A percentile compares a stretch with the other conserved stretches of the same genome.
Evolutionary conservation across 1,140 invertebrate species (phyloP).

Genomic region (Brachionus rotundiformis): DNA sequence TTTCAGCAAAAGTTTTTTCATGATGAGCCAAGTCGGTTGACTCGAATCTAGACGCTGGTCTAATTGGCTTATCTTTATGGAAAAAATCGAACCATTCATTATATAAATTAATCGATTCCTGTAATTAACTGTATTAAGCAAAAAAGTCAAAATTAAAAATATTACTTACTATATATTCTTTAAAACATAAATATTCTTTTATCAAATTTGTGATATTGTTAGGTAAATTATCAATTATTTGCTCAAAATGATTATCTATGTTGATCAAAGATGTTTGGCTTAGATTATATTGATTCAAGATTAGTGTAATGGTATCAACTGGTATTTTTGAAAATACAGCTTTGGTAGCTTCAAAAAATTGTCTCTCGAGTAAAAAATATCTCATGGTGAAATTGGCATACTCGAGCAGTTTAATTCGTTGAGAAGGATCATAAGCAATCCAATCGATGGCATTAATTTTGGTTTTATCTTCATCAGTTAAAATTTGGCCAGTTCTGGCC

Average conservation of each 20-base stretch:
- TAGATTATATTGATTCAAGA: slow-evolving; percentile 31
- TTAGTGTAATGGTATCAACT: slow-evolving; percentile 44
- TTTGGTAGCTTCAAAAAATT: slow-evolving; percentile 56
- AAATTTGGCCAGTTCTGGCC: not conserved
- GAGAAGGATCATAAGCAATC: slow-evolving; percentile 77
- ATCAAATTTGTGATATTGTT: slow-evolving; percentile 63
- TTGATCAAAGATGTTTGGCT: not conserved
- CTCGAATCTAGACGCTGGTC: slow-evolving; percentile 55
- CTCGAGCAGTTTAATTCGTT: slow-evolving; percentile 77
- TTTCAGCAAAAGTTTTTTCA: slow-evolving; percentile 78
- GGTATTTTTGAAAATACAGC: slow-evolving; percentile 57
- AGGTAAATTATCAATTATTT: slow-evolving; percentile 57
- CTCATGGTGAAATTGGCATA: slow-evolving; percentile 86
- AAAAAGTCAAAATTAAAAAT: not conserved
- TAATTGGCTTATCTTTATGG: slow-evolving; percentile 75
- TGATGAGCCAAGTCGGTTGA: not conserved
- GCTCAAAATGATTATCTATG: slow-evolving; percentile 26
- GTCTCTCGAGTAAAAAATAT: slow-evolving; percentile 70
- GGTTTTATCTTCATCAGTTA: slow-evolving; percentile 68
- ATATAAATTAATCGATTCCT: slow-evolving; percentile 53
- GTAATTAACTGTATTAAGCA: not conserved
- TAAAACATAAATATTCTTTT: slow-evolving; percentile 66
- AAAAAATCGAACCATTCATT: slow-evolving; percentile 80
- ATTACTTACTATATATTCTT: slow-evolving; percentile 62
- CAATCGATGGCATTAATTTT: slow-evolving; percentile 84